These are phyloP conservation scores for Spilogale gracilis DNA, from an alignment of 2,113 vertebrate species.

Conservation along the genomic window DNA sequence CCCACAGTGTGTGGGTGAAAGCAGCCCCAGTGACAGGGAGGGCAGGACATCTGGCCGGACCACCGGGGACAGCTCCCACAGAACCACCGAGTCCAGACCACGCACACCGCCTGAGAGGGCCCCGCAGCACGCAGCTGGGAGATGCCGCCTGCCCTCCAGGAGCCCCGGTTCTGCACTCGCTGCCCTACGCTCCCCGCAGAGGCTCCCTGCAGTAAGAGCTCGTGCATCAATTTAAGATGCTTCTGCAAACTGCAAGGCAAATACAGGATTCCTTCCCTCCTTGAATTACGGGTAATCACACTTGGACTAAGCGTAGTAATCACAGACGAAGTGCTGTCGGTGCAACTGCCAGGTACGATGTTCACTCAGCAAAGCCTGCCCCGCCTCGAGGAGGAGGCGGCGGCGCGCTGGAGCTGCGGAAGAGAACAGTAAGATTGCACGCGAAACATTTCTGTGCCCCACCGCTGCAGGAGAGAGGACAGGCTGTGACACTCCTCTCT, in stretches of 20 bases:
- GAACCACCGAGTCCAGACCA: not conserved
- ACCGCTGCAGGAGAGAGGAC: not conserved
- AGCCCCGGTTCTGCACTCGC: not conserved
- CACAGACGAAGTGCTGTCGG: not conserved
- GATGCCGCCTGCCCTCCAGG: not conserved
- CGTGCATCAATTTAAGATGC: accelerated
- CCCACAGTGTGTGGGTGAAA: accelerated
- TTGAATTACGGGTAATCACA: not conserved
- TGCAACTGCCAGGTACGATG: not conserved
- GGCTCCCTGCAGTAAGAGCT: not conserved
- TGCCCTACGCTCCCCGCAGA: accelerated
- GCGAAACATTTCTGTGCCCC: not conserved
- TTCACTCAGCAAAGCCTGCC: constrained; percentile 1
- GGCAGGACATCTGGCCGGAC: not conserved
- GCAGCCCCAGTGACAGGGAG: not conserved
- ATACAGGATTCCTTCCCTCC: not conserved
- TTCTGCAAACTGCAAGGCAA: not conserved
- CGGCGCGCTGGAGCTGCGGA: not conserved
- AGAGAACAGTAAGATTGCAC: too few relatives aligned
- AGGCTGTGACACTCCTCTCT: not conserved
- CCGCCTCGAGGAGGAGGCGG: not conserved
- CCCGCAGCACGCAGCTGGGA: not conserved
- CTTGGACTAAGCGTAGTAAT: not conserved
- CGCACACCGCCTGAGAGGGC: accelerated
- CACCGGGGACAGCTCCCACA: not conserved